phyloP scores from a whole-genome alignment of 2,113 vertebrate genomes.

The Tupaia chinensis region DNA sequence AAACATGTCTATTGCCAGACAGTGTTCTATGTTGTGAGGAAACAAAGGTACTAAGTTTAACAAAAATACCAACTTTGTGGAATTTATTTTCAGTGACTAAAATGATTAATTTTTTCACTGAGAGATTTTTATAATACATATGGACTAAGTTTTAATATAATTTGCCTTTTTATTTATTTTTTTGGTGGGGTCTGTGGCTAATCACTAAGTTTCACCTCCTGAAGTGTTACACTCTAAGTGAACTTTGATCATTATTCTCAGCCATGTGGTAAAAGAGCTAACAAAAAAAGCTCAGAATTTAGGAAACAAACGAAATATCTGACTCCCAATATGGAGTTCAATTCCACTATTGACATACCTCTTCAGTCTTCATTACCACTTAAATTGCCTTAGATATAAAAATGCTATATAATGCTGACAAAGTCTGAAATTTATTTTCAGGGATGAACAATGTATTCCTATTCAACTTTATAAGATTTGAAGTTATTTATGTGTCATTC shows the following conservation, averaged over 20 bases:
- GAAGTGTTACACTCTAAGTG: background rate
- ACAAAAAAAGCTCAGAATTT: background rate
- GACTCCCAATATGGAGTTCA: background rate
- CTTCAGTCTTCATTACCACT: background rate
- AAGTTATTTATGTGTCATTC: background rate
- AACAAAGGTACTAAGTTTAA: background rate
- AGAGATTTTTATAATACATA: background rate
- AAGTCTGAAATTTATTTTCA: slow-evolving; percentile 19
- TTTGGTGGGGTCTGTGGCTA: background rate
- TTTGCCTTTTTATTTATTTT: background rate
- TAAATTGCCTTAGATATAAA: background rate
- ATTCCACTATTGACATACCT: background rate
- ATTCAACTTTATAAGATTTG: background rate
- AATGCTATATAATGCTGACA: background rate
- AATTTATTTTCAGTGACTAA: background rate
- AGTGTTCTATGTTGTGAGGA: background rate
- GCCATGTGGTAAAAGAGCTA: background rate
- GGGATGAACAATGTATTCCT: background rate
- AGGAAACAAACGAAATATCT: background rate
- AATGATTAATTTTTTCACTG: background rate
- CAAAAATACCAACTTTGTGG: background rate
- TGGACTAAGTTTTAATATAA: background rate
- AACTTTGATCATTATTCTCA: slow-evolving; percentile 21
- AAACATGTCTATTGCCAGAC: background rate
- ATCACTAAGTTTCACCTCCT: background rate